Conservation (phyloP, 2,888 invertebrate species). For the Caenorhabditis sulstoni region DNA sequence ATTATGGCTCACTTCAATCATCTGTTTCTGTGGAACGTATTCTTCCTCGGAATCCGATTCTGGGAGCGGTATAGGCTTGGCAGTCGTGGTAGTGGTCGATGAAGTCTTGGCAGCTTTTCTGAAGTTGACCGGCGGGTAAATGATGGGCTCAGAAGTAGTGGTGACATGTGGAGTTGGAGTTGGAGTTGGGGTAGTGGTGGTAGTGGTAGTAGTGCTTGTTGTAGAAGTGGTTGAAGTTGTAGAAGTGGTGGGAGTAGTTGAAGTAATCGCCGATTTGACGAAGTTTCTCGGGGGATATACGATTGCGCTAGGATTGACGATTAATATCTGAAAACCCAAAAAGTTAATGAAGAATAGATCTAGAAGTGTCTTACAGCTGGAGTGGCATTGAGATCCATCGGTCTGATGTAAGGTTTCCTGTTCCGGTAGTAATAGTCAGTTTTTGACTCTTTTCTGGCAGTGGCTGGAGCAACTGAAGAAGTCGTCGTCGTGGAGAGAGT, state of each 20-base stretch:
- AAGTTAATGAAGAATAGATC: not conserved
- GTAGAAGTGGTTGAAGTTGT: constrained; percentile 19
- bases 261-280: constrained; percentile 14
- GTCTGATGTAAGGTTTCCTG: constrained; percentile 12
- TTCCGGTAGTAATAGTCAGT: constrained; percentile 16
- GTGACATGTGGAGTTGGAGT: no score
- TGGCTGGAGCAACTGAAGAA: not conserved
- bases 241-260: constrained; percentile 17
- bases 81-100: constrained; percentile 9
- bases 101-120: constrained; percentile 21
- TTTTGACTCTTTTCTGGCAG: constrained; percentile 8
- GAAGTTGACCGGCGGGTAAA: constrained; percentile 39
- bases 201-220: constrained; percentile 9
- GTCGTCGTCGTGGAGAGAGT: constrained; percentile 5
- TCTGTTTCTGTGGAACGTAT: not conserved
- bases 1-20: constrained; percentile 17
- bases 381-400: constrained; percentile 38
- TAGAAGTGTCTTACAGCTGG: constrained; percentile 7
- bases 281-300: constrained; percentile 49
- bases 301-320: constrained; percentile 25
- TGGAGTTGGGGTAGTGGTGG: not conserved
- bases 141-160: constrained; percentile 27
- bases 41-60: not conserved
- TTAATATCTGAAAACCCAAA: constrained; percentile 11
- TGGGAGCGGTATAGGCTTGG: not conserved